Conservation (phyloP, 1,140 invertebrate species). For the Cataglyphis hispanica region DNA sequence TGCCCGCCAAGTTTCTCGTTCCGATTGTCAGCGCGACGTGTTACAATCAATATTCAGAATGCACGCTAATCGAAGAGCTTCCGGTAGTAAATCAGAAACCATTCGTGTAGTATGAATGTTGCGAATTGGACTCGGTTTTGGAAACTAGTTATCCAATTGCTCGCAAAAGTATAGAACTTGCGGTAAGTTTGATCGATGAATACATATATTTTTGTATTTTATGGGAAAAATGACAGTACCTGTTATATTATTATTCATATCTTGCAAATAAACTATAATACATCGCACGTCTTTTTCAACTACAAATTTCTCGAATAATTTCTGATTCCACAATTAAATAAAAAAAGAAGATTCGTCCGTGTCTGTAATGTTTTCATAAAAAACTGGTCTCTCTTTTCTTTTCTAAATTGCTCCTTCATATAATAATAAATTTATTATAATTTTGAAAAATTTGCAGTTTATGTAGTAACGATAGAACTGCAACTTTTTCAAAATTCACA, state of each 20-base stretch:
- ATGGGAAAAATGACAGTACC: background rate
- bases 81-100: conserved; percentile 69
- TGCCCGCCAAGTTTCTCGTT: conserved; percentile 38
- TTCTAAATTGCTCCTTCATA: no score
- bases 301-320: background rate
- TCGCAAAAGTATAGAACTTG: background rate
- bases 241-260: background rate
- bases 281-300: background rate
- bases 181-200: conserved; percentile 36
- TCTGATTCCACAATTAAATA: no score
- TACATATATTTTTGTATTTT: conserved; percentile 28
- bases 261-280: background rate
- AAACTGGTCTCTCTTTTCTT: no score
- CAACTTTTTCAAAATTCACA: no score
- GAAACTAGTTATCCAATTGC: conserved; percentile 64
- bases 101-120: conserved; percentile 40
- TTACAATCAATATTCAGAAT: conserved; percentile 70
- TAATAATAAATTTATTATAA: no score
- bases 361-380: no score
- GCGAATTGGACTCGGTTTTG: conserved; percentile 64
- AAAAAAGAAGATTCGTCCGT: no score
- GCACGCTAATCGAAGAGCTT: conserved; percentile 56
- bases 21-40: conserved; percentile 48
- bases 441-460: no score
- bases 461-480: no score